These are phyloP conservation scores for Meda fulgida DNA, from an alignment of 2,797 vertebrate species.

Conservation along the genomic window DNA sequence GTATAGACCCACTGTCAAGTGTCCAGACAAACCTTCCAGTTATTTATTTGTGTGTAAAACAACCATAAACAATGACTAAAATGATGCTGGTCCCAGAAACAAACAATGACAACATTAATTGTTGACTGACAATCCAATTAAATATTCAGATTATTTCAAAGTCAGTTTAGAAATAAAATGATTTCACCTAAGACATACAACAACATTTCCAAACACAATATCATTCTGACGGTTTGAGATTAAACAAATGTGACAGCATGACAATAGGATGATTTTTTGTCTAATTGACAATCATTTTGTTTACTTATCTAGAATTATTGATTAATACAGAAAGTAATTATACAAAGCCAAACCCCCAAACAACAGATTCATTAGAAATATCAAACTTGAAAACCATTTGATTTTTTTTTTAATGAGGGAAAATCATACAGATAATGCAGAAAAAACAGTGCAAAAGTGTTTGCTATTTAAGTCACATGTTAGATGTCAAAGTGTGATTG, in stretches of 20 bases:
- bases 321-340: constrained; percentile 40
- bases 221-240: constrained; percentile 35
- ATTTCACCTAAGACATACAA: constrained; percentile 1
- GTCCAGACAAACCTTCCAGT: not conserved
- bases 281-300: constrained; percentile 49
- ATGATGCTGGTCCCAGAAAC: not conserved
- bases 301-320: constrained; percentile 42
- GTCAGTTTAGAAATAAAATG: constrained; percentile 8
- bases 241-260: constrained; percentile 29
- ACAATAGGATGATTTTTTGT: constrained; percentile 29
- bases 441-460: not conserved
- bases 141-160: not conserved
- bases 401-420: constrained; percentile 9
- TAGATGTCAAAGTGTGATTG: not conserved
- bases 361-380: constrained; percentile 31
- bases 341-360: constrained; percentile 51
- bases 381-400: not conserved
- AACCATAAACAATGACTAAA: not conserved
- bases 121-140: constrained; percentile 2
- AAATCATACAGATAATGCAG: not conserved
- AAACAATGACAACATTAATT: not conserved
- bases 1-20: not conserved
- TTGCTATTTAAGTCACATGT: not conserved
- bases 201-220: constrained; percentile 17
- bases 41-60: not conserved